Evolutionary conservation across 2,888 invertebrate species (phyloP), one percentile per base, ranked within the genome.

Genomic region (Teleiodes luculella): DNA sequence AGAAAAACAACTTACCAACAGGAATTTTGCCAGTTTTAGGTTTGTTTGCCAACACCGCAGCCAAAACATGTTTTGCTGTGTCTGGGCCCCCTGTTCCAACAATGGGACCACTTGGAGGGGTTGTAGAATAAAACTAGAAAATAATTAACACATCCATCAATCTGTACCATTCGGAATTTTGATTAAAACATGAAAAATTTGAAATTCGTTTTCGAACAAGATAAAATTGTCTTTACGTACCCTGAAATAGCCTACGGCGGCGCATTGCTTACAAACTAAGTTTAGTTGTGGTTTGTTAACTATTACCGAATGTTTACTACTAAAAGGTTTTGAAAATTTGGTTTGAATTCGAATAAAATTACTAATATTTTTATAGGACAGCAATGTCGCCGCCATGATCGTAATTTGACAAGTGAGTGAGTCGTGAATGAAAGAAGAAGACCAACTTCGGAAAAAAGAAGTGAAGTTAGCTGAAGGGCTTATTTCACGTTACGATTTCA

Each of bases 11-110:
- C 89, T 83, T 78, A 90, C 90, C 90, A 72, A 86, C 81, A 67
- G 89, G 89, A 65, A 87, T 87, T 81, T 88, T 88, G 41, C 87
- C 86, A 61, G 80, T 81, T 74, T 89, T 90, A 3, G 87, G 86
- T 73, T 81, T 88, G 74, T 89, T 90, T 64, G 86, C 80, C 67
- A 90, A 77, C 57, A 90, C 88, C 6, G 87, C 88, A 51, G 90
- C 88, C 66, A 90, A 71, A 41, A 90, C 86, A 80, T 89, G 86
- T 77, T 86, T 86, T n/a, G 89, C 88, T 3, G 86, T 57, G 63
- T 89, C 86, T 28, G 72, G 56, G 8, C 76, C 74, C 52, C 70
- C 72, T 20, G 66, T n/a, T 61, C 65, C 72, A 60, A 57, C 14
- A 28, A 1, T 24, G 7, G 24, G 43, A 61, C 65, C 72, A 61